Evolutionary conservation across 2,888 invertebrate species (phyloP), one percentile per base, ranked within the genome.

Genomic region (Coelinius sp.): DNA sequence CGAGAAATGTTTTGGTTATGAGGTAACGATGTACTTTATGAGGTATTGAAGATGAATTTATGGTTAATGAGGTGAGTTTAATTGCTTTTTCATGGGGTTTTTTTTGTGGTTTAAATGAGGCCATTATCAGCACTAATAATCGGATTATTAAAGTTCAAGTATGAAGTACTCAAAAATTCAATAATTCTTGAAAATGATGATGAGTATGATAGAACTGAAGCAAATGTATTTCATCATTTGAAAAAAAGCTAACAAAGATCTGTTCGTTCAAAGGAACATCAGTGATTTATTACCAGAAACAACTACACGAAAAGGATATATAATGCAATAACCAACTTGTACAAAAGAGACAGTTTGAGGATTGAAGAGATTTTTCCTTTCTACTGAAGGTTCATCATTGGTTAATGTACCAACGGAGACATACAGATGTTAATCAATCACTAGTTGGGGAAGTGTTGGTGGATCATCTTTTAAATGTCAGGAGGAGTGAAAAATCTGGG

Each of bases 391-490:
- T 27, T 27, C 27, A 53, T n/a, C 25, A 25, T 10, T 25, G 53
- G 27, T 53, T 53, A 25, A 53, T 53, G 53, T 53, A 25, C 14
- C 53, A 53, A 24, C 25, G 22, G 53, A 25, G 53, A 53, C 53
- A 53, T 53, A 53, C 53, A 24, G 53, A 53, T 53, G 53, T 53
- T 53, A 53, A 53, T 53, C 53, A 53, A 53, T 53, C 53, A 53
- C 53, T n/a, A 53, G 35, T 22, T 12, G 12, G 52, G 52, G n/a
- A n/a, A n/a, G 3, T 20, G 27, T 53, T 17, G 49, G 49, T 22
- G 53, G 27, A 53, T 53, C 25, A 53, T 53, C 53, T 53, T 53
- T 53, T 25, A 53, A 53, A 53, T 53, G 53, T 53, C 53, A 53
- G 27, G n/a, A 53, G 12, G 27, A 53, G 24, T 25, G 53, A 27